Percentiles rank a stretch among this genome's conserved stretches.
Evolutionary conservation across 2,113 vertebrate species (phyloP).

Genomic region (Erpornis zantholeuca): DNA sequence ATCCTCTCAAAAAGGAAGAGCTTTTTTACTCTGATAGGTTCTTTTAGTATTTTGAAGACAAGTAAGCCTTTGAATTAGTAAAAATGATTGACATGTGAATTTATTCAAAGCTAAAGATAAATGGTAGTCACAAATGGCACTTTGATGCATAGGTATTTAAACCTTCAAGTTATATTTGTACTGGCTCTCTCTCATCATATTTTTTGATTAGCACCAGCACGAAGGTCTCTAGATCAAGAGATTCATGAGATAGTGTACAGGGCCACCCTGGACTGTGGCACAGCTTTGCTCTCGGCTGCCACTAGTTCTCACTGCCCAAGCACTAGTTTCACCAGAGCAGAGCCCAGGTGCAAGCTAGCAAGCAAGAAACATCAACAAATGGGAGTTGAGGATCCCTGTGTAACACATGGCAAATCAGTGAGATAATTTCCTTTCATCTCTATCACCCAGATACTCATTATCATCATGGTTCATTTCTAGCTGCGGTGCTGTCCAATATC

Average conservation of each 20-base stretch:
- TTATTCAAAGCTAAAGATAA: constrained; percentile 39
- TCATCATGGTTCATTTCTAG: background rate
- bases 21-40: background rate
- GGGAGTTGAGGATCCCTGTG: background rate
- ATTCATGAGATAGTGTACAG: background rate
- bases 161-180: background rate
- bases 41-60: background rate
- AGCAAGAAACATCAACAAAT: background rate
- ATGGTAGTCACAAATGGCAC: background rate
- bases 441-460: background rate
- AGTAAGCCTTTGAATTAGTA: constrained; percentile 46
- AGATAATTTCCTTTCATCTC: background rate
- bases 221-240: background rate
- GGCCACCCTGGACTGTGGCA: background rate
- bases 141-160: background rate
- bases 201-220: background rate
- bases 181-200: background rate
- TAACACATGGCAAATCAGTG: background rate
- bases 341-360: background rate
- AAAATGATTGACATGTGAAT: constrained; percentile 62
- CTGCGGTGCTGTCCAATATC: background rate
- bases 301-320: background rate
- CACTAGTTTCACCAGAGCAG: background rate
- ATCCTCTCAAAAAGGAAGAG: background rate
- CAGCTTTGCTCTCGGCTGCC: background rate